These are phyloP conservation scores for Holocentrus rufus DNA, from an alignment of 2,797 vertebrate species.

Conservation along the genomic window DNA sequence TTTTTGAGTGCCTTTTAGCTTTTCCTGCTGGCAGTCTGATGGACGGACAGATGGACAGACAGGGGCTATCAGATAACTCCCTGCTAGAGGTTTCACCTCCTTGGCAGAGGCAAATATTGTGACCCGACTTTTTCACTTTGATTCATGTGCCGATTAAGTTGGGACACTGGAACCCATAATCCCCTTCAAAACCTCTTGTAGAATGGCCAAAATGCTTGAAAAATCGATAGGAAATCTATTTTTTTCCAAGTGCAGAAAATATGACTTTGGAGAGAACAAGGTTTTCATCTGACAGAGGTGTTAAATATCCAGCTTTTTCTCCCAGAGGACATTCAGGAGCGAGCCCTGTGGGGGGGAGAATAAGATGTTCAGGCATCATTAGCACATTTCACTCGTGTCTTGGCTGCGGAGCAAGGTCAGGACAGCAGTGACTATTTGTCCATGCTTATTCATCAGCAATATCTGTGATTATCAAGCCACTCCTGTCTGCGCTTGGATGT, in stretches of 20 bases:
- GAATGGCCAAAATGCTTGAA: neutral
- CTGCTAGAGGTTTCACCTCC: too few relatives aligned
- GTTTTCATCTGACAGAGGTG: neutral
- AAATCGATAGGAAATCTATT: neutral
- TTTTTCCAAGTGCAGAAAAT: too few relatives aligned
- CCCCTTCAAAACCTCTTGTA: neutral
- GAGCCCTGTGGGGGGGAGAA: slow-evolving; percentile 20
- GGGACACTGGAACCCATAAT: neutral
- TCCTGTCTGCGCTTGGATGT: neutral
- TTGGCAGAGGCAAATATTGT: too few relatives aligned
- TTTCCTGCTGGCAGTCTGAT: too few relatives aligned
- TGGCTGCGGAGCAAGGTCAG: neutral
- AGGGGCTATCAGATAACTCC: too few relatives aligned
- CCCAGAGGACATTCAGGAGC: slow-evolving; percentile 18
- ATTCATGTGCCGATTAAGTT: too few relatives aligned
- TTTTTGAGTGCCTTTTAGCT: too few relatives aligned
- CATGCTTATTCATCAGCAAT: neutral
- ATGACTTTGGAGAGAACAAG: too few relatives aligned
- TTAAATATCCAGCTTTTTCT: neutral
- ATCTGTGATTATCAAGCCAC: neutral
- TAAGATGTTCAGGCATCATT: slow-evolving; percentile 7
- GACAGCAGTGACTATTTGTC: neutral
- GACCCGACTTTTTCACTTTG: too few relatives aligned
- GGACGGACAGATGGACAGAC: too few relatives aligned
- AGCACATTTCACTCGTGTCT: neutral